Base-by-base conservation (phyloP, 2,797 vertebrate genomes). In the Vultur gryphus region DNA sequence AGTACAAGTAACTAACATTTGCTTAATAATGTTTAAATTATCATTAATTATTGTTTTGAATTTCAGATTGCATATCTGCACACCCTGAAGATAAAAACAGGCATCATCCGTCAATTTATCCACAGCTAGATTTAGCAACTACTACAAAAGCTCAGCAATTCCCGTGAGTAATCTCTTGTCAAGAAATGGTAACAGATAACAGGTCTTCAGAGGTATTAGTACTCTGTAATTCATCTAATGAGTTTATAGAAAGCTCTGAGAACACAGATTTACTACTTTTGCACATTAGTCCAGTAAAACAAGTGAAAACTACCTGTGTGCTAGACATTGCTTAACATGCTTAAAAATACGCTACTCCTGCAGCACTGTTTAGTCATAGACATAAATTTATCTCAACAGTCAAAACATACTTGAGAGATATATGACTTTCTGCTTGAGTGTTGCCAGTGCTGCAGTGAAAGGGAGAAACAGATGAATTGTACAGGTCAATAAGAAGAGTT, bases 41-140 rank as follows among this genome's bases (percentile, higher is more conserved):
- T 61, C 20, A 43, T 80, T 83, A 93, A 87, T 84, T 95, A 83
- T 21, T 1, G 2, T 81, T 96, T 93, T 97, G 71, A 93, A 71
- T 98, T 97, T 94, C 94, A 98, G 98, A 95, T 94, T 71, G 96
- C 31, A 4, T 87, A 12, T 93, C 97, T 95, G 67, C 84, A 55
- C 80, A 41, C 83, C 57, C 92, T 88, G 91, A 92, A 92, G 89
- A 92, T 77, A 93, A 81, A 77, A 90, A 71, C 52, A 87, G 51
- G 64, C 88, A 76, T 58, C 90, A 84, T 72, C 92, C 95, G 83
- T 96, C 96, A 79, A 41, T 97, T 95, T 97, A 97, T 78, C 96
- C 97, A 41, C 96, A 97, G 44, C 58, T 97, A 52, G 95, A 98
- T 87, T 93, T 97, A 85, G 75, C 95, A 78, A 10, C 83, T 86